Conservation (phyloP, 2,113 vertebrate genomes). For the Clarias macrocephalus region DNA sequence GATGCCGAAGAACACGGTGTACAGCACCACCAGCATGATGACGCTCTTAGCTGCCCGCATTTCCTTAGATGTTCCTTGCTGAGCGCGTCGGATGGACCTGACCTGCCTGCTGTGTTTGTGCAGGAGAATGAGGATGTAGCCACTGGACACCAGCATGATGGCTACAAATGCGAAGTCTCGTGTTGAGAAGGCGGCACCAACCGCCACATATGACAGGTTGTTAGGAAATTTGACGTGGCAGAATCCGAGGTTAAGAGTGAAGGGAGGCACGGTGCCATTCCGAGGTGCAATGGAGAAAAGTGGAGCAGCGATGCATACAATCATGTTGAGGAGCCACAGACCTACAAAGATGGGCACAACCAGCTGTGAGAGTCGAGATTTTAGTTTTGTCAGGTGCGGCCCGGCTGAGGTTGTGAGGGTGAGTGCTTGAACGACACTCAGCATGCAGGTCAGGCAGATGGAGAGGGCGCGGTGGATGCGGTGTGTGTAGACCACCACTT, state of each 20-base stretch:
- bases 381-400: slow-evolving; percentile 59
- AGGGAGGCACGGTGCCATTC: slow-evolving; percentile 70
- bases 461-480: slow-evolving; percentile 73
- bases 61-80: slow-evolving; percentile 59
- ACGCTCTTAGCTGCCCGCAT: slow-evolving; percentile 75
- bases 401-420: slow-evolving; percentile 62
- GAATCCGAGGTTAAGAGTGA: slow-evolving; percentile 77
- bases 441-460: slow-evolving; percentile 77
- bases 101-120: slow-evolving; percentile 69
- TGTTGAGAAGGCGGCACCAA: slow-evolving; percentile 66
- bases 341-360: slow-evolving; percentile 65
- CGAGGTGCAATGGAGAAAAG: slow-evolving; percentile 74
- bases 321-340: slow-evolving; percentile 78
- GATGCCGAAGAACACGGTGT: slow-evolving; percentile 76
- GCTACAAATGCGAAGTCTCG: slow-evolving; percentile 75
- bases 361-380: slow-evolving; percentile 62
- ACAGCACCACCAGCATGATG: slow-evolving; percentile 73
- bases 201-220: slow-evolving; percentile 73
- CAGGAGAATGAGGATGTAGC: slow-evolving; percentile 71
- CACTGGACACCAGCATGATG: slow-evolving; percentile 73
- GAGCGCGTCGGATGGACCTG: slow-evolving; percentile 61
- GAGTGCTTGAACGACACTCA: slow-evolving; percentile 74
- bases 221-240: slow-evolving; percentile 74
- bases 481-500: slow-evolving; percentile 74
- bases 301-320: slow-evolving; percentile 69